Base-by-base conservation (phyloP, 2,797 vertebrate species). In the Enteromius argenteus region DNA sequence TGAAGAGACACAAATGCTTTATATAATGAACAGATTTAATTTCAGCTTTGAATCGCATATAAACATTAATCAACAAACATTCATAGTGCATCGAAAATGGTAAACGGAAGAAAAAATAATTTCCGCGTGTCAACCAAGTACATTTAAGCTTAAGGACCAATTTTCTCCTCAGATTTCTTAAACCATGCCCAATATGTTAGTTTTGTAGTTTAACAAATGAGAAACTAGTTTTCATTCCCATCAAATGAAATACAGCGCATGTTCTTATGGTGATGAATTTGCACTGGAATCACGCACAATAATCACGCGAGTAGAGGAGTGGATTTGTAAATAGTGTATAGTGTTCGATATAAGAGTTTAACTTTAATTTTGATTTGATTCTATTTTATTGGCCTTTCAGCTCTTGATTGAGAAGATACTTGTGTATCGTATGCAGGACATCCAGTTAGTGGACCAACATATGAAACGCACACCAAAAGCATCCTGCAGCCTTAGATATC, bases 211-310 rank as follows among this genome's bases (percentile, higher is more conserved):
- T 46, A 15, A 15, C 46, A 46, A 46, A 46, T 1, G 11, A 46
- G 11, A 14, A 46, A 46, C 14, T 46, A 14, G 46, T 71, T 39
- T 46, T 37, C 0, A 3, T 49, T 51, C 27, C 27, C 21, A 49
- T 37, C 6, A 42, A 60, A 42, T 42, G 2, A 44, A 21, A 42
- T 7, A 10, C 39, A 10, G 11, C 32, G 23, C 14, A 15, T 30
- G 11, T 14, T 21, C 23, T 30, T 15, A 17, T 39, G 46, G 66
- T 27, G 72, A 89, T 66, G 66, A 85, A 71, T 83, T 64, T 76
- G 74, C 84, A 89, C 51, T 88, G 87, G 56, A 92, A 86, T 93
- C 87, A 90, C 84, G 87, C 92, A 93, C 94, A 94, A 87, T 39
- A 72, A 66, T 76, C 10, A 66, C 79, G 42, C 27, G 9, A 39